Percentiles rank a stretch among this genome's conserved stretches.
These are phyloP conservation scores for Odontamblyopus rebecca DNA, from an alignment of 2,797 vertebrate genomes.

Conservation along the genomic window DNA sequence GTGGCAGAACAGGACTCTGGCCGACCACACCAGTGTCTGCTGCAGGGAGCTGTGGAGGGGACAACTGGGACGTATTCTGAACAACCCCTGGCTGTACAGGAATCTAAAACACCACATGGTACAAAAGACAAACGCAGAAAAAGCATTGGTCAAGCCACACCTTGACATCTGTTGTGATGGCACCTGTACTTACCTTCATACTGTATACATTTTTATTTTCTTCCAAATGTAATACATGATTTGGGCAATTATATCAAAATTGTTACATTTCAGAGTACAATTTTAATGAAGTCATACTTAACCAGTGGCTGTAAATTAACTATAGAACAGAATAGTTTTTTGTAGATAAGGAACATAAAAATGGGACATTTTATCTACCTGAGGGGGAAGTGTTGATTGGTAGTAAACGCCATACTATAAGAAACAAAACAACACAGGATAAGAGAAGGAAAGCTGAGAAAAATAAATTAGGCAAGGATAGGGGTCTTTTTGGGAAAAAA, in stretches of 20 bases:
- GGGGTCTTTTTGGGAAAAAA: not conserved
- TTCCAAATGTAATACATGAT: not conserved
- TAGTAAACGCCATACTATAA: conserved; percentile 79
- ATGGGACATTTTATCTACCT: conserved; percentile 74
- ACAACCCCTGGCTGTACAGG: conserved; percentile 58
- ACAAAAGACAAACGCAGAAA: not conserved
- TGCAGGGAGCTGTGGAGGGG: conserved; percentile 55
- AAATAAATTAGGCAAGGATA: conserved; percentile 7
- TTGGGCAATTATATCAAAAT: not conserved
- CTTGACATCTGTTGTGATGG: conserved; percentile 9
- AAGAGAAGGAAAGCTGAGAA: conserved; percentile 52
- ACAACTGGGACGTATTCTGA: conserved; percentile 60
- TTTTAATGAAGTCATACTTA: conserved; percentile 5
- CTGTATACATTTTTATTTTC: not conserved
- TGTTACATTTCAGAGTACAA: not conserved
- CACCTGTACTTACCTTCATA: conserved; percentile 42
- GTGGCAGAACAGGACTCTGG: conserved; percentile 52
- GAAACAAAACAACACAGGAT: conserved; percentile 75
- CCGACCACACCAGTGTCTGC: conserved; percentile 49
- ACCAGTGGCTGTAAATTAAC: conserved; percentile 5
- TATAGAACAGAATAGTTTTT: not conserved
- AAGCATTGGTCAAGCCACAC: not conserved
- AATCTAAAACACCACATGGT: conserved; percentile 36
- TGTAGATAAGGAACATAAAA: conserved; percentile 45
- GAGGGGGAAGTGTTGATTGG: conserved; percentile 74